phyloP scores from a whole-genome alignment of 2,888 invertebrate species.

The Eristalis tenax region DNA sequence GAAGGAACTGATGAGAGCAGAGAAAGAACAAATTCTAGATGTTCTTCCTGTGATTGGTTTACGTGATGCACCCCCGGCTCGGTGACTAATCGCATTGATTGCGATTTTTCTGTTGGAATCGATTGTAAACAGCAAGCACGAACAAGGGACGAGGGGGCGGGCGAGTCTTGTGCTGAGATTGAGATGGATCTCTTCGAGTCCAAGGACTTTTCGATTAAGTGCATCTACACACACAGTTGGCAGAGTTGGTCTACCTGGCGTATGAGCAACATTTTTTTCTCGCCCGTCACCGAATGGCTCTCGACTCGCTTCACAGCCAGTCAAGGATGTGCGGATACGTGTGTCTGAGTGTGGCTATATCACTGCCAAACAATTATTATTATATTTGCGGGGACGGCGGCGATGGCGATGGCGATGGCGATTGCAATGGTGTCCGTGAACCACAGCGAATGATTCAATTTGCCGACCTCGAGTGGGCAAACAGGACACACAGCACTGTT shows the following conservation, averaged over 20 bases:
- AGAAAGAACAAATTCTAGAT: conserved; percentile 31
- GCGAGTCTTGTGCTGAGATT: conserved; percentile 7
- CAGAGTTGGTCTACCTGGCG: conserved; percentile 40
- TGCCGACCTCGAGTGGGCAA: conserved; percentile 66
- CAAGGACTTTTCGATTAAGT: conserved; percentile 65
- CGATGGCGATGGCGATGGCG: neutral
- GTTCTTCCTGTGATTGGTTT: conserved; percentile 69
- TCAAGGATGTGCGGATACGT: neutral
- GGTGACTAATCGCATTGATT: conserved; percentile 71
- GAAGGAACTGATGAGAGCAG: conserved; percentile 15
- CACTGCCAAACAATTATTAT: conserved; percentile 64
- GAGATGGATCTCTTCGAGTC: conserved; percentile 51
- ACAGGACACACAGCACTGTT: conserved; percentile 48
- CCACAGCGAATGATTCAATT: conserved; percentile 64
- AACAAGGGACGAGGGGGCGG: neutral
- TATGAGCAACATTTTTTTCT: conserved; percentile 41
- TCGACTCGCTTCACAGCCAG: neutral
- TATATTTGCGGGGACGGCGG: conserved; percentile 40
- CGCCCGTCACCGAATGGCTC: conserved; percentile 21
- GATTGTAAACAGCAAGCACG: conserved; percentile 59
- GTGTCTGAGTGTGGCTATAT: neutral
- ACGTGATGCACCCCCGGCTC: conserved; percentile 66
- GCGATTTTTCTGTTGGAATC: conserved; percentile 63
- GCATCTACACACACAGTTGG: conserved; percentile 1
- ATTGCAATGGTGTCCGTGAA: conserved; percentile 20